Evolutionary conservation across 2,888 invertebrate species (phyloP).

Genomic region (Ormyrus thymus): DNA sequence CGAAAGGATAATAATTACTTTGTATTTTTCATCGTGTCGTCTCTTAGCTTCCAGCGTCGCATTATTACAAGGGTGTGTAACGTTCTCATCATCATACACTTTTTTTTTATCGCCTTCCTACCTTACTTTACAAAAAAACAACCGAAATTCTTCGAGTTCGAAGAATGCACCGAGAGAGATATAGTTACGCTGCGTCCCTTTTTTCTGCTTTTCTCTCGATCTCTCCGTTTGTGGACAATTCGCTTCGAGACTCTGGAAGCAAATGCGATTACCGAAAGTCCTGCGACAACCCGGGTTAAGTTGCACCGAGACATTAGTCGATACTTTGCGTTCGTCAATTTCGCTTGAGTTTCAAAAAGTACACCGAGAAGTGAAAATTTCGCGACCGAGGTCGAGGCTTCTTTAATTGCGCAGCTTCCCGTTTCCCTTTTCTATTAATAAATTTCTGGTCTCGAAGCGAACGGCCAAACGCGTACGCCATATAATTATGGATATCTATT

Average conservation of each 20-base stretch:
- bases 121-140: constrained; percentile 49
- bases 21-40: constrained; percentile 50
- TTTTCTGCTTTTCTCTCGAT: constrained; percentile 59
- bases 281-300: not conserved
- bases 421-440: not conserved
- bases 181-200: constrained; percentile 60
- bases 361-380: constrained; percentile 19
- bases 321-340: constrained; percentile 32
- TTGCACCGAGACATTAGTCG: constrained; percentile 11
- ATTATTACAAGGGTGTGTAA: constrained; percentile 54
- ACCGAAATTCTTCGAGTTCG: constrained; percentile 54
- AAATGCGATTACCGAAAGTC: constrained; percentile 31
- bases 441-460: constrained; percentile 45
- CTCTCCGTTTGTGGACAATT: constrained; percentile 33
- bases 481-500: constrained; percentile 54
- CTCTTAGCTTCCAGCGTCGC: constrained; percentile 52
- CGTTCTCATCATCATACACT: constrained; percentile 41
- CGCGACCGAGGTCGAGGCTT: not conserved
- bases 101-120: constrained; percentile 21
- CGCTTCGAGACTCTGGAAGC: constrained; percentile 49
- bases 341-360: constrained; percentile 41
- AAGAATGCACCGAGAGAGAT: constrained; percentile 60
- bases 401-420: constrained; percentile 43
- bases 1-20: constrained; percentile 51
- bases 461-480: constrained; percentile 34